A percentile compares a stretch with the other conserved stretches of the same genome.
Evolutionary conservation across 2,797 vertebrate genomes (phyloP).

Genomic region (Smutsia temminckii): DNA sequence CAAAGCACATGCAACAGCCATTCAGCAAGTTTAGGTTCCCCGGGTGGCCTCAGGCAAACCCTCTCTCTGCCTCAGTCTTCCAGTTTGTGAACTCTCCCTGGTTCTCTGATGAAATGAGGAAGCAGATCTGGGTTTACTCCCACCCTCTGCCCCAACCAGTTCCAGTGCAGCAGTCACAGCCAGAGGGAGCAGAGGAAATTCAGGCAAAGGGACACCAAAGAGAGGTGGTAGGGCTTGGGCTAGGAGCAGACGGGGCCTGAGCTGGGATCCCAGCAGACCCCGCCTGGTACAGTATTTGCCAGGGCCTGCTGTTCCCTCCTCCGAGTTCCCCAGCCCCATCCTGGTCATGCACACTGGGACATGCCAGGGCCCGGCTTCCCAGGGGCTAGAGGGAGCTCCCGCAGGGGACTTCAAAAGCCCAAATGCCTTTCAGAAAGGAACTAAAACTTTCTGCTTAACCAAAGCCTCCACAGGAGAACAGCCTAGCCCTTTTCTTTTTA

Average conservation of each 20-base stretch:
- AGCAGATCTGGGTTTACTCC: background rate
- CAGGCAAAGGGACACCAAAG: background rate
- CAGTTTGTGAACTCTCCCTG: background rate
- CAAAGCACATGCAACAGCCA: background rate
- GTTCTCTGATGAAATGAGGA: background rate
- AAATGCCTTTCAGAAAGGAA: constrained; percentile 78
- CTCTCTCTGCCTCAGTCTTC: constrained; percentile 54
- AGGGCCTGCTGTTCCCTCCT: constrained; percentile 46
- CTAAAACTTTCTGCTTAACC: constrained; percentile 79
- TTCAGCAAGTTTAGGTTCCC: background rate
- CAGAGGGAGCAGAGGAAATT: constrained; percentile 28
- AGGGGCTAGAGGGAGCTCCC: constrained; percentile 74
- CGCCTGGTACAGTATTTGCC: constrained; percentile 31
- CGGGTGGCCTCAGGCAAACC: background rate
- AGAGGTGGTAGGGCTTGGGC: background rate
- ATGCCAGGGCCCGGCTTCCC: constrained; percentile 75
- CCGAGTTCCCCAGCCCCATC: constrained; percentile 52
- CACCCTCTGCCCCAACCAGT: background rate
- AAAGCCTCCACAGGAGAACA: constrained; percentile 78
- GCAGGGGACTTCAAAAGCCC: constrained; percentile 79
- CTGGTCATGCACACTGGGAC: constrained; percentile 62
- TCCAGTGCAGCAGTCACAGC: background rate
- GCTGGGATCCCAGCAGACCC: background rate
- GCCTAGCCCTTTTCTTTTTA: constrained; percentile 78
- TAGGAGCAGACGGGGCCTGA: background rate